Evolutionary conservation across 1,140 invertebrate species (phyloP).

Genomic region (Pogonus chalceus): DNA sequence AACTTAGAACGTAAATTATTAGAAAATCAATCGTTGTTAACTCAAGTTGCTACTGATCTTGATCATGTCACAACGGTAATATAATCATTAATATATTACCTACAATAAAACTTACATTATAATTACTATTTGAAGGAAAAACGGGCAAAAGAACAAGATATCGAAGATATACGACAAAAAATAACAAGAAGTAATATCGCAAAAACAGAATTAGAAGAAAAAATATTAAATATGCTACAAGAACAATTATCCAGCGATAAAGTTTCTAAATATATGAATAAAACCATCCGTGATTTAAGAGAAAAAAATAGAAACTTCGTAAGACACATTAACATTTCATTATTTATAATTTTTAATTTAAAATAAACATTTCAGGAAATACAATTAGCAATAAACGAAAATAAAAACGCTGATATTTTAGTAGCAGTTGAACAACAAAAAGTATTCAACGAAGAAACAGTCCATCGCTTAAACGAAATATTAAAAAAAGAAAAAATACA

Average conservation of each 20-base stretch:
- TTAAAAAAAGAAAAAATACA: conserved; percentile 34
- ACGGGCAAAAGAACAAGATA: conserved; percentile 26
- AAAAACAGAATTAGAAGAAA: conserved; percentile 49
- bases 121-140: neutral
- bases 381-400: conserved; percentile 48
- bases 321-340: neutral
- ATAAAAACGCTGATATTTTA: conserved; percentile 46
- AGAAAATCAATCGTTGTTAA: neutral
- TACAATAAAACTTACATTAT: too few relatives aligned
- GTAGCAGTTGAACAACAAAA: conserved; percentile 50
- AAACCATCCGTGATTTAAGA: conserved; percentile 15
- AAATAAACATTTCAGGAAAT: conserved; percentile 39
- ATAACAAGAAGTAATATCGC: neutral
- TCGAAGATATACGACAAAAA: neutral
- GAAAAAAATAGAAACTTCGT: conserved; percentile 18
- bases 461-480: conserved; percentile 26
- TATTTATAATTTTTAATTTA: conserved; percentile 9
- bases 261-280: conserved; percentile 26
- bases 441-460: conserved; percentile 35
- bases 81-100: too few relatives aligned
- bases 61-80: too few relatives aligned
- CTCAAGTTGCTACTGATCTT: neutral
- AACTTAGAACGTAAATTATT: neutral
- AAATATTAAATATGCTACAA: conserved; percentile 51
- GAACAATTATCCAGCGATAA: conserved; percentile 59